These are phyloP conservation scores for Aepyceros melampus DNA, from an alignment of 2,113 vertebrate species.

Conservation along the genomic window DNA sequence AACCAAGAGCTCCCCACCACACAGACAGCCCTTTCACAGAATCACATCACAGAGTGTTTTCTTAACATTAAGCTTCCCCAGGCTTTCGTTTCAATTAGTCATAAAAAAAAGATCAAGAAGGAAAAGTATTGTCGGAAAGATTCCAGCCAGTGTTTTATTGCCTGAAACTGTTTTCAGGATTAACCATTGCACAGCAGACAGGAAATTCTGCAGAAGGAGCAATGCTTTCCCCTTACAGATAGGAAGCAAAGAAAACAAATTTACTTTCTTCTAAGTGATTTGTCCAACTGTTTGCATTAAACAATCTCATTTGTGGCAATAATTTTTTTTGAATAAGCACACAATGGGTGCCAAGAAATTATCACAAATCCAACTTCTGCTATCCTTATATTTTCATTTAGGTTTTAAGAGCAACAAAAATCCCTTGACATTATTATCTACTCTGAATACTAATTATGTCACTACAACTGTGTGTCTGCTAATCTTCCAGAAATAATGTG, in stretches of 20 bases:
- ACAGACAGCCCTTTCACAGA: not conserved
- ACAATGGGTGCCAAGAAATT: conserved; percentile 55
- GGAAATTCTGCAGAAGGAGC: conserved; percentile 13
- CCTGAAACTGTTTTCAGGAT: conserved; percentile 63
- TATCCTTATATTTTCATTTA: conserved; percentile 74
- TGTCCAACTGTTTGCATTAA: not conserved
- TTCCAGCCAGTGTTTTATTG: conserved; percentile 68
- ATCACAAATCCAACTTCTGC: conserved; percentile 71
- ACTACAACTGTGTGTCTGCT: conserved; percentile 66
- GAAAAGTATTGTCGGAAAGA: conserved; percentile 62
- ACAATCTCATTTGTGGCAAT: conserved; percentile 16
- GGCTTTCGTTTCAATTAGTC: conserved; percentile 70
- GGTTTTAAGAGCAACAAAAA: conserved; percentile 72
- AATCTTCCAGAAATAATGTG: conserved; percentile 74
- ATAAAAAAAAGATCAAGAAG: conserved; percentile 66
- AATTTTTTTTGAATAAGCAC: conserved; percentile 37
- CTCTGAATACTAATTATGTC: conserved; percentile 81
- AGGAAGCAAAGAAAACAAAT: not conserved
- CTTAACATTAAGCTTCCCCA: conserved; percentile 62
- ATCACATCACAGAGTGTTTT: conserved; percentile 49
- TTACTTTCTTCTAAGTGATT: conserved; percentile 5
- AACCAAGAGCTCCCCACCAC: conserved; percentile 49
- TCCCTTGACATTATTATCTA: conserved; percentile 79
- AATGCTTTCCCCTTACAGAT: conserved; percentile 30
- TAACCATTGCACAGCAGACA: conserved; percentile 68